Evolutionary conservation across 2,797 vertebrate genomes (phyloP).

Genomic region (Hippopotamyrus pictus): DNA sequence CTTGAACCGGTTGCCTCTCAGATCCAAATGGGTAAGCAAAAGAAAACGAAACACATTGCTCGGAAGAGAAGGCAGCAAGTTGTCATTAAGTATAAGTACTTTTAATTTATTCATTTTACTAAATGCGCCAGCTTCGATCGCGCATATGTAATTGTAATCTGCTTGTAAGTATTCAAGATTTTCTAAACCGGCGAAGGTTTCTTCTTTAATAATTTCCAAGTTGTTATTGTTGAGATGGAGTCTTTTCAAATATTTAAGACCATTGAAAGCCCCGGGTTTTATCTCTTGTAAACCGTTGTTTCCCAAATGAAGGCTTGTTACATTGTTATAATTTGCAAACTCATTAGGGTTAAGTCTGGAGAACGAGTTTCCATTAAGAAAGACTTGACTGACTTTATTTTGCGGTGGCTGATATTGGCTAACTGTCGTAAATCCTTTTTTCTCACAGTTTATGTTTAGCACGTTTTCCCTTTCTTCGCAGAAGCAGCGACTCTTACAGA

Average conservation of each 20-base stretch:
- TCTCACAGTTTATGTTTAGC: slow-evolving; percentile 94
- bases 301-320: slow-evolving; percentile 88
- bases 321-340: slow-evolving; percentile 90
- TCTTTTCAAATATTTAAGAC: slow-evolving; percentile 84
- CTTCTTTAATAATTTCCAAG: slow-evolving; percentile 86
- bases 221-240: slow-evolving; percentile 97
- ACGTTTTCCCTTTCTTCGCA: slow-evolving; percentile 94
- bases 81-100: slow-evolving; percentile 95
- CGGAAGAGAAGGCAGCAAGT: slow-evolving; percentile 86
- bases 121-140: slow-evolving; percentile 86
- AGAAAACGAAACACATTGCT: slow-evolving; percentile 95
- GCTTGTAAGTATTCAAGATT: slow-evolving; percentile 94
- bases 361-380: slow-evolving; percentile 91
- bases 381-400: slow-evolving; percentile 89
- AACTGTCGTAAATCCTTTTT: slow-evolving; percentile 89
- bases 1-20: slow-evolving; percentile 89
- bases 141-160: slow-evolving; percentile 94
- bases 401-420: slow-evolving; percentile 82
- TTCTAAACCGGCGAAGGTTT: slow-evolving; percentile 87
- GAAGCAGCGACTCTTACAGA: slow-evolving; percentile 88
- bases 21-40: slow-evolving; percentile 92
- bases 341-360: slow-evolving; percentile 83
- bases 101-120: slow-evolving; percentile 94
- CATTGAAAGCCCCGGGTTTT: slow-evolving; percentile 79
- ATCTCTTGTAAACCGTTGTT: slow-evolving; percentile 97